A percentile compares a stretch with the other conserved stretches of the same genome.
These are phyloP conservation scores for Zygothrica quintamaculata DNA, from an alignment of 2,888 invertebrate genomes.

Conservation along the genomic window DNA sequence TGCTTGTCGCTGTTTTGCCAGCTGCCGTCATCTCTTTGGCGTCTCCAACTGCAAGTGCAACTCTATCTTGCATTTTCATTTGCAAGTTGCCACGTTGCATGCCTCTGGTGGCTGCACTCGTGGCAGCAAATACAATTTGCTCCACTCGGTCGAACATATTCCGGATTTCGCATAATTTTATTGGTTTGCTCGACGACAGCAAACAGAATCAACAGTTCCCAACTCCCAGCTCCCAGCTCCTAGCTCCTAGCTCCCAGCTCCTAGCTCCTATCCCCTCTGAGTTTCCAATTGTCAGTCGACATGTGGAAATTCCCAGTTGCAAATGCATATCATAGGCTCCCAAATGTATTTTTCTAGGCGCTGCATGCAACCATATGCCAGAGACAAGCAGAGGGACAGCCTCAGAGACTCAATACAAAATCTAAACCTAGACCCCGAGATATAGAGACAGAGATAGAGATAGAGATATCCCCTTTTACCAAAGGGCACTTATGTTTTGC, in stretches of 20 bases:
- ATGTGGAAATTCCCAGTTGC: conserved; percentile 46
- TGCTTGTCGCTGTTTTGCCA: no score
- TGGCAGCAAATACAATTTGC: conserved; percentile 73
- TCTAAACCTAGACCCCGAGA: no score
- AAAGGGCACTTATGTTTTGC: conserved; percentile 72
- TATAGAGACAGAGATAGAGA: not conserved
- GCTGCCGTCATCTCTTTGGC: no score
- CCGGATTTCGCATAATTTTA: conserved; percentile 74
- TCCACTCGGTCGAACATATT: conserved; percentile 71
- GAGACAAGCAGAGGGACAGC: conserved; percentile 19
- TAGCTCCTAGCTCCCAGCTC: not conserved
- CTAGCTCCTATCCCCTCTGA: no score
- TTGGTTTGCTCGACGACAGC: conserved; percentile 58
- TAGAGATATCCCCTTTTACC: conserved; percentile 28
- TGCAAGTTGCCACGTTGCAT: conserved; percentile 19
- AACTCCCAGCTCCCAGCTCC: conserved; percentile 1
- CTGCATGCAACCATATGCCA: conserved; percentile 44
- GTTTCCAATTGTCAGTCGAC: no score
- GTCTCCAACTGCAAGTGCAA: conserved; percentile 2
- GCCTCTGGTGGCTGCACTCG: conserved; percentile 46
- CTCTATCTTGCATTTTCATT: conserved; percentile 15
- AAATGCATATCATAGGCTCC: not conserved
- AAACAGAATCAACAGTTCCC: conserved; percentile 67
- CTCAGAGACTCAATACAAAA: no score
- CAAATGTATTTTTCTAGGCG: conserved; percentile 56